These are phyloP conservation scores for Deilephila elpenor DNA, from an alignment of 2,888 invertebrate genomes.

Conservation along the genomic window DNA sequence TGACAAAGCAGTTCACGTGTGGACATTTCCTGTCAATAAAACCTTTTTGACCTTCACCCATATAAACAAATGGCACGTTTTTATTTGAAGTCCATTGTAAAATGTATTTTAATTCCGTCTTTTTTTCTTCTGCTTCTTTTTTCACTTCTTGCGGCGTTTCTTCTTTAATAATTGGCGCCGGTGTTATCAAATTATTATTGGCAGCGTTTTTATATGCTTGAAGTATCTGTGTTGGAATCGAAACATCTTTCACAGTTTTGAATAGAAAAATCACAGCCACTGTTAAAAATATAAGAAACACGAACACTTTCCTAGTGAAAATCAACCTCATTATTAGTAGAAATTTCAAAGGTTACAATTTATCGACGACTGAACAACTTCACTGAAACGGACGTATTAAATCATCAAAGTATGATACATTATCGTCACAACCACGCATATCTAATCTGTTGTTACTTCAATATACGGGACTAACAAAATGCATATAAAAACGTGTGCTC, in stretches of 20 bases:
- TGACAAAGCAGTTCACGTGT: slow-evolving; percentile 66
- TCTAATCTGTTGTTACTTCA: slow-evolving; percentile 33
- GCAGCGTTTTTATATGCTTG: slow-evolving; percentile 26
- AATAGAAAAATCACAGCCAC: slow-evolving; percentile 29
- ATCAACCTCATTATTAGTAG: slow-evolving; percentile 28
- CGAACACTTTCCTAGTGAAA: slow-evolving; percentile 32
- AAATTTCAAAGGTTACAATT: neutral
- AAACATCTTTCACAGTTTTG: slow-evolving; percentile 22
- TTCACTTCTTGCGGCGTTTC: neutral
- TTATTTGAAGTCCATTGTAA: slow-evolving; percentile 56
- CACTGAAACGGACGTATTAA: slow-evolving; percentile 27
- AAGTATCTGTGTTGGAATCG: slow-evolving; percentile 15
- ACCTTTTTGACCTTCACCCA: slow-evolving; percentile 49
- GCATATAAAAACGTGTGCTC: neutral
- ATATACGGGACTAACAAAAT: slow-evolving; percentile 25
- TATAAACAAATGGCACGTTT: slow-evolving; percentile 53
- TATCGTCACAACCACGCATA: slow-evolving; percentile 32
- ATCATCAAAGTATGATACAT: slow-evolving; percentile 34
- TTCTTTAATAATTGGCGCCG: neutral
- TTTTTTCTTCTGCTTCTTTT: slow-evolving; percentile 20
- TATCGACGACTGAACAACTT: slow-evolving; percentile 26
- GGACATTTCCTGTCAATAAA: slow-evolving; percentile 60
- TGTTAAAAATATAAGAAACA: slow-evolving; percentile 26
- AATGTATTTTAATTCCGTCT: slow-evolving; percentile 52
- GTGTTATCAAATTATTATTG: neutral